Conservation (phyloP, 2,888 invertebrate species). For the Autographa pulchrina region DNA sequence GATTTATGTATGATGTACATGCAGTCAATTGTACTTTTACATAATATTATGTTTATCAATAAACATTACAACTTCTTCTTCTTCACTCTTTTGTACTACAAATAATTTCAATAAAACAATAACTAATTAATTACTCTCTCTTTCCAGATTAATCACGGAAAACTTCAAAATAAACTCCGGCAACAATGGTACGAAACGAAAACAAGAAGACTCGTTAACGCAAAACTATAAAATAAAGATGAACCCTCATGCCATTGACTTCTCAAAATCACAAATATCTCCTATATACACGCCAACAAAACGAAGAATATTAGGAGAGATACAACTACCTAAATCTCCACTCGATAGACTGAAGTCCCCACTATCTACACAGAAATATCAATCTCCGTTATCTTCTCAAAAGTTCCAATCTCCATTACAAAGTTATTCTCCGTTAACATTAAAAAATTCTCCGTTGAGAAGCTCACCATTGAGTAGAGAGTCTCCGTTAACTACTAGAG, state of each 20-base stretch:
- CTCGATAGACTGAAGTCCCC: slow-evolving; percentile 69
- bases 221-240: slow-evolving; percentile 81
- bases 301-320: slow-evolving; percentile 78
- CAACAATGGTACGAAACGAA: slow-evolving; percentile 81
- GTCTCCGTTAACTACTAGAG: slow-evolving; percentile 65
- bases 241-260: slow-evolving; percentile 80
- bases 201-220: slow-evolving; percentile 78
- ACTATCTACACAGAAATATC: slow-evolving; percentile 12
- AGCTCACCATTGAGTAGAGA: slow-evolving; percentile 36
- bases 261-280: slow-evolving; percentile 70
- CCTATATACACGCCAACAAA: slow-evolving; percentile 71
- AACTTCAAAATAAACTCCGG: slow-evolving; percentile 88
- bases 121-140: slow-evolving; percentile 48
- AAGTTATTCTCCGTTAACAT: slow-evolving; percentile 59
- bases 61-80: no score
- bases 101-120: not conserved
- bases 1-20: no score
- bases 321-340: slow-evolving; percentile 67
- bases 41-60: no score
- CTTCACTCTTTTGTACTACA: no score
- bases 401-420: slow-evolving; percentile 48
- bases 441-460: slow-evolving; percentile 47
- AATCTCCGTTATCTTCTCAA: slow-evolving; percentile 61
- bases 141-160: slow-evolving; percentile 87
- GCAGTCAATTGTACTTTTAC: no score